Conservation (phyloP, 2,888 invertebrate genomes). For the Lordiphosa andalusiaca region DNA sequence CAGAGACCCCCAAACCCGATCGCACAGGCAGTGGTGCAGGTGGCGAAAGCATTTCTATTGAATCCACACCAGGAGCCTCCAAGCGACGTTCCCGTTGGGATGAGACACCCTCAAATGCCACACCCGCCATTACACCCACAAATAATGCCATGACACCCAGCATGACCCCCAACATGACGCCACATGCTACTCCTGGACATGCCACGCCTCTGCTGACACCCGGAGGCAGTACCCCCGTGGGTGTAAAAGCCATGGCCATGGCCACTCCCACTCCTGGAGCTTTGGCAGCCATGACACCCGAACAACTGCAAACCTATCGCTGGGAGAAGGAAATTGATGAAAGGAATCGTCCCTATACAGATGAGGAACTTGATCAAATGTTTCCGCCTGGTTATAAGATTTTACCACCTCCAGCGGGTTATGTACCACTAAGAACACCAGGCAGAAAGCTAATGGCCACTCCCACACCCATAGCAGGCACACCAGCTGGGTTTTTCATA, state of each 20-base stretch:
- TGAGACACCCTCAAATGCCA: slow-evolving; percentile 93
- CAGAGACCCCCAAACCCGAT: slow-evolving; percentile 98
- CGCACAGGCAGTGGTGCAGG: slow-evolving; percentile 88
- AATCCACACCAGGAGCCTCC: slow-evolving; percentile 96
- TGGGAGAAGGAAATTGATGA: slow-evolving; percentile 99
- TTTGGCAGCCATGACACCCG: slow-evolving; percentile 98
- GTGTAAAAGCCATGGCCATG: slow-evolving; percentile 98
- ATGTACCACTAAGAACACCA: slow-evolving; percentile 97
- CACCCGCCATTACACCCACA: slow-evolving; percentile 87
- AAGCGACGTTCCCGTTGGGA: slow-evolving; percentile 99
- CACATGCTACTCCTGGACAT: slow-evolving; percentile 87
- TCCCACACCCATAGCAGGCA: slow-evolving; percentile 96
- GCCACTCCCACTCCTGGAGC: slow-evolving; percentile 98
- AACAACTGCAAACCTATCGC: slow-evolving; percentile 97
- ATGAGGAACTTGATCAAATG: slow-evolving; percentile 98
- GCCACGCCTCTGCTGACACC: slow-evolving; percentile 88
- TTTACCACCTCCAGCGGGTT: slow-evolving; percentile 96
- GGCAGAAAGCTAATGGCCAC: slow-evolving; percentile 98
- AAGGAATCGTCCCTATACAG: slow-evolving; percentile 96
- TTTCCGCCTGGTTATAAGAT: slow-evolving; percentile 99
- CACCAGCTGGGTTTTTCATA: slow-evolving; percentile 96
- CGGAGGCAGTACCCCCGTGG: slow-evolving; percentile 92
- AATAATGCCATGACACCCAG: slow-evolving; percentile 83
- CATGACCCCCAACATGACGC: slow-evolving; percentile 87
- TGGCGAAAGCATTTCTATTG: slow-evolving; percentile 87